Base-by-base conservation (phyloP, 2,797 vertebrate genomes). In the Xerus rutilus region DNA sequence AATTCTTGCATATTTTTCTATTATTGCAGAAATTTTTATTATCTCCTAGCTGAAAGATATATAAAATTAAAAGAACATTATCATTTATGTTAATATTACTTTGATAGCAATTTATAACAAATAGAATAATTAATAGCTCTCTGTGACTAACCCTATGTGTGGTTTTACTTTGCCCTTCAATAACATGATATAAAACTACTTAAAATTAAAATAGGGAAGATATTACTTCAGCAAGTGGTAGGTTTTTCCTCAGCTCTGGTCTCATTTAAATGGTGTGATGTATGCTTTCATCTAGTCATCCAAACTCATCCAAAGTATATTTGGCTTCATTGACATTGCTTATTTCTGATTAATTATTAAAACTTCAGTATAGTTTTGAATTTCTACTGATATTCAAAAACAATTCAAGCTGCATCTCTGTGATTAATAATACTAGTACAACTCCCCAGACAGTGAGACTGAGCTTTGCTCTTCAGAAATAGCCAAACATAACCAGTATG, bases 331-430 rank as follows among this genome's bases (percentile, higher is more conserved):
- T 91, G 96, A 92, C 74, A 97, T 94, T 97, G 95, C 94, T 88
- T 94, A 95, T 87, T 97, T 96, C 73, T 96, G 83, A 97, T 98
- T 47, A 98, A 98, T 97, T 97, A 98, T 97, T 98, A 94, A 98
- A 97, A 94, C 86, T 96, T 97, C 92, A 97, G 89, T 70, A 85
- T 83, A 96, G 77, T 86, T 39, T 89, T 97, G 85, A 96, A 97
- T 97, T 97, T 96, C 93, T 73, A 62, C 39, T 78, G 72, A 88
- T 95, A 88, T 62, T 92, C 23, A 91, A 86, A 95, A 86, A 97
- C n/a, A 70, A n/a, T 67, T 95, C 47, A 94, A 86, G 18, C 49
- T 92, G 72, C 0, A 1, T 28, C 88, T 96, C 78, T 84, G 90
- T 52, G 86, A 90, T 89, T 95, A 95, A 96, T 49, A 52, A 96